Evolutionary conservation across 2,113 vertebrate species (phyloP), one percentile per base, ranked within the genome.

Genomic region (Myotis yumanensis): DNA sequence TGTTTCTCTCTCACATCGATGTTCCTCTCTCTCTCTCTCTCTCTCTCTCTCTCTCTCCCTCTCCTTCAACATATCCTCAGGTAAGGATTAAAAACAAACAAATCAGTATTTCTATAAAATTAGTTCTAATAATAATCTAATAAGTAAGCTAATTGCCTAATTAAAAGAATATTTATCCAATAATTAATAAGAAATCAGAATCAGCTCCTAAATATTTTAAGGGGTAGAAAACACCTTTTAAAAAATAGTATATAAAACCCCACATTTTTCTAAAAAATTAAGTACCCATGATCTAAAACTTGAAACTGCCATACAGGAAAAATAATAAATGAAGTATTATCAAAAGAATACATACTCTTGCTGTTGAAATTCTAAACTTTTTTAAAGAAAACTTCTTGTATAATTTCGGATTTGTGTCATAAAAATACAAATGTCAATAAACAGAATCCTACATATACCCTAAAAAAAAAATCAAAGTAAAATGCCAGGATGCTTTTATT

Each of bases 151-250:
- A 89, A 84, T 54, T 1, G 30, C 17, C 59, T 32, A 77, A 90
- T 71, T 83, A 73, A 77, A 82, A 66, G 32, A 32, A 64, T 87
- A 57, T 48, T 32, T 40, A 62, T 68, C 20, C 9, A 84, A 11
- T 68, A 77, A 64, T 30, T 89, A 57, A 84, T 11, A 68, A 16
- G 52, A 87, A 93, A 82, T 89, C n/a, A 89, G 57, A 93, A 89
- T 68, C 11, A 46, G 82, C 54, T 82, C 81, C 30, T 57, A 76
- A 83, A 76, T 35, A 93, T 12, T 43, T 84, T 57, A 37, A 73
- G 62, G n/a, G 32, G 22, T 20, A 20, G 46, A 40, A 25, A n/a
- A 2, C 3, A 14, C 3, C 10, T 37, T 71, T n/a, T 40, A 23
- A 22, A 88, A 88, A 73, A 73, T 64, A 85, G 72, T 79, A 86